Evolutionary conservation across 2,888 invertebrate species (phyloP), one percentile per base, ranked within the genome.

Genomic region (Leistus spinibarbis): DNA sequence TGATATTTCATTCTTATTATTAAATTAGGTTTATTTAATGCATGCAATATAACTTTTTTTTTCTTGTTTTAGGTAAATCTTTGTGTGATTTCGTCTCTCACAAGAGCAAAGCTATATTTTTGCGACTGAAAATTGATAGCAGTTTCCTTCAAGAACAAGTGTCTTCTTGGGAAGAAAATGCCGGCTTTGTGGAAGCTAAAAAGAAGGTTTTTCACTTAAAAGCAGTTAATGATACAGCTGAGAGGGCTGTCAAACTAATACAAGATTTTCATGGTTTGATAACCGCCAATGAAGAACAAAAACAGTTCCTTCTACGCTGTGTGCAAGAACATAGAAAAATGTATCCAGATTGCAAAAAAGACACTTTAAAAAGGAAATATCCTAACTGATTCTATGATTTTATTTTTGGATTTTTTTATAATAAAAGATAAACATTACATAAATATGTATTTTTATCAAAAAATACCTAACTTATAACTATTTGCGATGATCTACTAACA

Each of bases 251-350:
- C 7, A 27, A 27, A 7, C 27, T 27, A 27, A 27, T 27, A 7
- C 27, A 27, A 27, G 27, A 78, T 54, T 79, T 79, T 72, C 79
- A 80, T 76, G 77, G 78, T 63, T 76, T 76, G 23, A 77, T 80
- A 20, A 79, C 78, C 7, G 78, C 70, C 76, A 76, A 79, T 23
- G 77, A 79, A 75, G 78, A 80, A 76, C 80, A 80, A 76, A 79
- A 80, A 69, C 77, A 79, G 76, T 78, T 56, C 13, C 13, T 56
- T 3, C 13, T 56, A 56, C 56, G 56, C 3, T 56, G 56, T 13
- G 56, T 56, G 3, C 56, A 63, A 63, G 4, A 63, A 63, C 63
- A 63, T 19, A 4, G 63, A 19, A 63, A 63, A 13, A 63, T 63
- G 4, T 63, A 63, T 63, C 63, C 63, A 3, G 17, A 63, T 19